Evolutionary conservation across 2,888 invertebrate genomes (phyloP).

Genomic region (Ephialtes manifestator): DNA sequence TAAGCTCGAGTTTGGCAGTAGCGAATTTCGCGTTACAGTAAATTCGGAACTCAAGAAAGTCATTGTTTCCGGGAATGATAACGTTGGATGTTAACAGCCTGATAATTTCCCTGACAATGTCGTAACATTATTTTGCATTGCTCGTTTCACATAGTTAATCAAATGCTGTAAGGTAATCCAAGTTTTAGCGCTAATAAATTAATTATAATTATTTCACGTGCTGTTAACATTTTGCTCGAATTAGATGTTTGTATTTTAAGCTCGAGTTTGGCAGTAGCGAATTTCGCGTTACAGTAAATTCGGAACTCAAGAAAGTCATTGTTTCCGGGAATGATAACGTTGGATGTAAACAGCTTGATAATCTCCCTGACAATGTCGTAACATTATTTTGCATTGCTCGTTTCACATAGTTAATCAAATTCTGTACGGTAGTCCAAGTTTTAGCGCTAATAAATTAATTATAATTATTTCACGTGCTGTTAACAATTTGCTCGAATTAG

Average conservation of each 20-base stretch:
- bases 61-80: constrained; percentile 45
- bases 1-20: constrained; percentile 47
- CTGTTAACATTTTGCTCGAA: background rate
- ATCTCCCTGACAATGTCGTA: constrained; percentile 30
- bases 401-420: constrained; percentile 2
- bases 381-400: constrained; percentile 21
- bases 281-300: constrained; percentile 14
- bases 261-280: constrained; percentile 38
- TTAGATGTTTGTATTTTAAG: too few species aligned
- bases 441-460: background rate
- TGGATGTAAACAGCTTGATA: constrained; percentile 52
- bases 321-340: constrained; percentile 50
- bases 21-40: constrained; percentile 13
- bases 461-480: background rate
- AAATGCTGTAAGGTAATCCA: background rate
- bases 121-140: constrained; percentile 29
- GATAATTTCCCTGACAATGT: constrained; percentile 38
- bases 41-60: constrained; percentile 33
- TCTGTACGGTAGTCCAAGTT: constrained; percentile 10
- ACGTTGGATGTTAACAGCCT: constrained; percentile 51
- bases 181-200: background rate
- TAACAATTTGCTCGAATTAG: background rate
- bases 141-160: background rate
- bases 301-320: constrained; percentile 34
- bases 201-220: background rate